Percentiles rank a stretch among this genome's conserved stretches.
phyloP scores from a whole-genome alignment of 1,140 invertebrate species.

The Belonocnema kinseyi region DNA sequence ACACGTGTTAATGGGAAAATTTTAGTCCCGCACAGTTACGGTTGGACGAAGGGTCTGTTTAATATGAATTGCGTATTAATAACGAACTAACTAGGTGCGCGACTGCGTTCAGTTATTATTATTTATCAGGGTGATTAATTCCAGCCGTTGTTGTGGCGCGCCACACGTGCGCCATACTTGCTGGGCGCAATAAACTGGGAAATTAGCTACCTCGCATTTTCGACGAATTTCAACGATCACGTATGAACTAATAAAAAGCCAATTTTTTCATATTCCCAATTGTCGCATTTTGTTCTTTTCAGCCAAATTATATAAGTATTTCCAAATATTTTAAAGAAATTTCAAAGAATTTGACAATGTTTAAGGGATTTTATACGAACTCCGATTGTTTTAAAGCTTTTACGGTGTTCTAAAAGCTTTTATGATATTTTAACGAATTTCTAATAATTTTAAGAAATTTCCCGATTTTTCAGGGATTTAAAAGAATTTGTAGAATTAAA shows the following conservation, averaged over 20 bases:
- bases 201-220: conserved; percentile 7
- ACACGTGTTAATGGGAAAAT: conserved; percentile 17
- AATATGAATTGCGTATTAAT: conserved; percentile 76
- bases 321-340: no score
- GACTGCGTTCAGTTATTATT: conserved; percentile 68
- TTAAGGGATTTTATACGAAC: no score
- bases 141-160: conserved; percentile 58
- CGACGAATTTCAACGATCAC: background rate
- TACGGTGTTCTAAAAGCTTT: no score
- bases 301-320: no score
- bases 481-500: no score
- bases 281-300: no score
- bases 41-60: conserved; percentile 60
- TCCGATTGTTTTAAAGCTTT: no score
- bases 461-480: no score
- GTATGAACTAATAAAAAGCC: background rate
- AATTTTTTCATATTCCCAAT: background rate
- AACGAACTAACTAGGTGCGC: conserved; percentile 69
- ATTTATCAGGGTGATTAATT: conserved; percentile 74
- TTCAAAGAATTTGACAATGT: no score
- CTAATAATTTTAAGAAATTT: no score
- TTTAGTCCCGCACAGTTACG: background rate
- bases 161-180: conserved; percentile 54
- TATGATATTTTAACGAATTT: no score
- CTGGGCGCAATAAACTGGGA: background rate